Percentiles rank a stretch among this genome's conserved stretches.
phyloP scores from a whole-genome alignment of 2,113 vertebrate species.

The Fulica atra region DNA sequence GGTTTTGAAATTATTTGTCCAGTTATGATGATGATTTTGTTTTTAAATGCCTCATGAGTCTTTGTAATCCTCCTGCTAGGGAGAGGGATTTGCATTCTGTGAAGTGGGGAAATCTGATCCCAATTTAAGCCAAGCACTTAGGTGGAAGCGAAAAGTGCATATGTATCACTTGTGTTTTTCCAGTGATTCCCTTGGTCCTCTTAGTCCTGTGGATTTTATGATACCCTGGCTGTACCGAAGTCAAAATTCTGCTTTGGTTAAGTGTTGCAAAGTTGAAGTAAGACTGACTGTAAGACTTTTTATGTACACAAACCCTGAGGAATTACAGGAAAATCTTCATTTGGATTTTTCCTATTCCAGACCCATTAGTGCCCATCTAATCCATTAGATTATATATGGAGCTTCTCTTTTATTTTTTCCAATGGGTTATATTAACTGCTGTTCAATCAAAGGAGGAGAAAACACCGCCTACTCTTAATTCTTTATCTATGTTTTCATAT shows the following conservation, averaged over 20 bases:
- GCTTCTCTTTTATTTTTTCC: neutral
- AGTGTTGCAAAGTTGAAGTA: neutral
- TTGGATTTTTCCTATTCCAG: neutral
- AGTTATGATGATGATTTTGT: neutral
- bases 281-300: neutral
- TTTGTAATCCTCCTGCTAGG: neutral
- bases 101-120: neutral
- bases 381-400: neutral
- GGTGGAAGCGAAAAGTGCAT: neutral
- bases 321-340: neutral
- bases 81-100: neutral
- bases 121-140: neutral
- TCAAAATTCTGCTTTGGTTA: neutral
- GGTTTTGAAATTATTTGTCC: neutral
- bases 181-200: neutral
- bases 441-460: neutral
- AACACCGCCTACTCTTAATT: neutral
- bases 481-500: neutral
- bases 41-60: neutral
- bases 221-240: neutral
- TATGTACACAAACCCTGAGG: neutral
- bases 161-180: neutral
- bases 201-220: neutral
- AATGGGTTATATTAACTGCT: neutral
- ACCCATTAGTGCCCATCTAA: neutral